Conservation (phyloP, 2,888 invertebrate species). For the Callinectes sapidus region DNA sequence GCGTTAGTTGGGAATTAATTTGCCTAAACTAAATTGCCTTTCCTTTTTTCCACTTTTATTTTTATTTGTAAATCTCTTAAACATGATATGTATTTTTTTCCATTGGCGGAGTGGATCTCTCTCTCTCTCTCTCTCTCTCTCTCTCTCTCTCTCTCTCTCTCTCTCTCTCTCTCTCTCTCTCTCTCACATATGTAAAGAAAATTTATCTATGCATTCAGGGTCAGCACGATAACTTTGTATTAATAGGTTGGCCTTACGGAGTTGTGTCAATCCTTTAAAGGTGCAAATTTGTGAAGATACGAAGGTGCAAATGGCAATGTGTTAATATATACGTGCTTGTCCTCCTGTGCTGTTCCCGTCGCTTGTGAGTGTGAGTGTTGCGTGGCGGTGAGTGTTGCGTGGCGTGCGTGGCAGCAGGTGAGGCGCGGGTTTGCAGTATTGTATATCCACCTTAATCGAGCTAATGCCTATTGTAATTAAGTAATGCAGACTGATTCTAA, state of each 20-base stretch:
- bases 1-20: slow-evolving; percentile 10
- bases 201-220: no score
- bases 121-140: neutral
- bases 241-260: no score
- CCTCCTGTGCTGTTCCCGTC: neutral
- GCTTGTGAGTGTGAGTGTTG: neutral
- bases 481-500: slow-evolving; percentile 10
- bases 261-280: no score
- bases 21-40: neutral
- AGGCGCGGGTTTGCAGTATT: slow-evolving; percentile 3
- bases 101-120: neutral
- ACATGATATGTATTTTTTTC: neutral
- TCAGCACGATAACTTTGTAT: no score
- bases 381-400: neutral
- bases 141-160: neutral
- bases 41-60: neutral
- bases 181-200: no score
- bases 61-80: neutral
- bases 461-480: slow-evolving; percentile 15
- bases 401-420: neutral
- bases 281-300: no score
- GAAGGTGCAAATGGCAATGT: no score
- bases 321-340: no score
- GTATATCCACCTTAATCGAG: slow-evolving; percentile 21
- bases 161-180: neutral